Conservation (phyloP, 2,113 vertebrate species). For the Vidua chalybeata region DNA sequence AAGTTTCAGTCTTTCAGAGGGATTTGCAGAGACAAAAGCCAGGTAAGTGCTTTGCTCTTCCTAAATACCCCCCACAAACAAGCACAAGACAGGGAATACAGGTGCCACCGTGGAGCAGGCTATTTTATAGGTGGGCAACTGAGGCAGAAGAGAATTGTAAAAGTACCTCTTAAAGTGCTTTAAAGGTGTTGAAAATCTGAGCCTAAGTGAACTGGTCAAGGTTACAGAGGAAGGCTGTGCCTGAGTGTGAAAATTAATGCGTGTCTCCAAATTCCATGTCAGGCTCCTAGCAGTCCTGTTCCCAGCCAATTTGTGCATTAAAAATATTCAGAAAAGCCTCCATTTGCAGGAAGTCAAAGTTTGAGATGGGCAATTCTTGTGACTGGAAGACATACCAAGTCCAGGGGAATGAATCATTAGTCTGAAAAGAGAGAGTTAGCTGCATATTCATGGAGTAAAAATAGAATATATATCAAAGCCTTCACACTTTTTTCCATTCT, state of each 20-base stretch:
- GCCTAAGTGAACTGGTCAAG: neutral
- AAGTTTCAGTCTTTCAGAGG: neutral
- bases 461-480: neutral
- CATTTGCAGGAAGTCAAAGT: neutral
- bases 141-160: neutral
- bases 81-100: neutral
- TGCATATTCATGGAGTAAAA: neutral
- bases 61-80: neutral
- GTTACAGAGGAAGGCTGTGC: neutral
- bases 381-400: neutral
- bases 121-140: neutral
- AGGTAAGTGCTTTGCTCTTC: slow-evolving; percentile 8
- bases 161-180: neutral
- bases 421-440: neutral
- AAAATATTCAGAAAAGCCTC: neutral
- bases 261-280: neutral
- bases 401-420: neutral
- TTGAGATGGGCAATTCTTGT: neutral
- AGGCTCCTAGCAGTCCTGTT: neutral
- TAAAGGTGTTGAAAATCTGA: neutral
- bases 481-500: slow-evolving; percentile 28
- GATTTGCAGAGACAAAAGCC: neutral
- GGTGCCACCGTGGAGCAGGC: neutral
- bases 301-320: neutral
- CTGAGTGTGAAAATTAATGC: neutral